Percentiles rank a stretch among this genome's conserved stretches.
Evolutionary conservation across 2,888 invertebrate species (phyloP).

Genomic region (Lottia gigantea): DNA sequence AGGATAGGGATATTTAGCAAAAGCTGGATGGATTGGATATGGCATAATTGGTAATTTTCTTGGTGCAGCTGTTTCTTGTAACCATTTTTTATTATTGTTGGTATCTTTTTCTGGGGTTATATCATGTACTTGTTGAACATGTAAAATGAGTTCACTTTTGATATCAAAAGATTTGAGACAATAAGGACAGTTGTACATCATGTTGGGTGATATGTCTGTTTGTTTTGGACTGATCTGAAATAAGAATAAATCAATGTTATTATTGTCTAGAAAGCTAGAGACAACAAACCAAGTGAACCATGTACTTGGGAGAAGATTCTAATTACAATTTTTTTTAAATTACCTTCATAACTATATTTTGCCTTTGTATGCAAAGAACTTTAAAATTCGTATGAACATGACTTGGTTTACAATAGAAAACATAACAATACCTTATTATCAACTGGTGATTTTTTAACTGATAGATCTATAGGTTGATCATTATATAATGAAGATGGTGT

Average conservation of each 20-base stretch:
- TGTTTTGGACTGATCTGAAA: neutral
- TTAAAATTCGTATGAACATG: too few relatives aligned
- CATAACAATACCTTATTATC: neutral
- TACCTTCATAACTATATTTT: too few relatives aligned
- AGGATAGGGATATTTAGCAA: conserved; percentile 5
- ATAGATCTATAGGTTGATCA: conserved; percentile 56
- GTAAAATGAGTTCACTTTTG: neutral
- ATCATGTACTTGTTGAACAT: conserved; percentile 8
- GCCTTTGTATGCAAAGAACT: too few relatives aligned
- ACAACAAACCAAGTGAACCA: too few relatives aligned
- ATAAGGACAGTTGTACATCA: neutral
- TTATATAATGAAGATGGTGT: neutral
- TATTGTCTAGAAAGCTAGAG: too few relatives aligned
- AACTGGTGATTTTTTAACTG: conserved; percentile 34
- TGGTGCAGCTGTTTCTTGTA: conserved; percentile 1
- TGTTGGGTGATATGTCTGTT: neutral
- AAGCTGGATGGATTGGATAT: conserved; percentile 9
- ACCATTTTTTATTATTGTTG: neutral
- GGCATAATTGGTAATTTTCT: conserved; percentile 6
- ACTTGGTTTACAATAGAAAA: too few relatives aligned
- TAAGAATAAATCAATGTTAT: too few relatives aligned
- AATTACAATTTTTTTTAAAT: too few relatives aligned
- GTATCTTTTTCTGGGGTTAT: conserved; percentile 7
- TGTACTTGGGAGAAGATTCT: too few relatives aligned
- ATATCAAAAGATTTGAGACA: neutral